Evolutionary conservation across 2,888 invertebrate genomes (phyloP), one percentile per base, ranked within the genome.

Genomic region (Caenorhabditis becei): DNA sequence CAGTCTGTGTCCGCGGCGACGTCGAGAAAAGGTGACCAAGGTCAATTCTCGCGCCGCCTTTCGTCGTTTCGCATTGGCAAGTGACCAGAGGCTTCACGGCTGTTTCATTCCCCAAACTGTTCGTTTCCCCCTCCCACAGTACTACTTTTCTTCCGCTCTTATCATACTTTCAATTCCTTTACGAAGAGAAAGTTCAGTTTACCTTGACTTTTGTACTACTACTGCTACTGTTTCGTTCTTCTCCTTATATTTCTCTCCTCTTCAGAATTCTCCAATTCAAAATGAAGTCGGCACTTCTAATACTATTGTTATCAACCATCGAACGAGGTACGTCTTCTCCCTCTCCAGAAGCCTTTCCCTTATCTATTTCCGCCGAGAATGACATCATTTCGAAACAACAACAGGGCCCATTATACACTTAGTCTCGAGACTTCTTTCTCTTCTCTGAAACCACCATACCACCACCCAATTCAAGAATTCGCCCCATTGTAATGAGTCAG

Each of bases 401-500:
- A 71, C 62, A 71, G 70, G n/a, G 51, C 71, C 53, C 47, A 62
- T 56, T 71, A 63, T 71, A 62, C 70, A 70, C 70, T 32, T 10
- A 49, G n/a, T 54, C 24, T 54, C 66, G 26, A 24, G 32, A 67
- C 56, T 67, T 54, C 54, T 51, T n/a, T n/a, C 51, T 53, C 62
- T 62, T 47, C 16, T 62, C 72, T 65, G 72, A 65, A 63, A 72
- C 63, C 63, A 72, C 54, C 71, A 37, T 37, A 72, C 63, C 63
- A 72, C 54, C 71, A 37, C 53, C 41, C 54, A 72, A 65, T 72
- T 72, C 65, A 49, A 72, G 72, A 72, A 65, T 72, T 47, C 58
- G 71, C n/a, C n/a, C n/a, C n/a, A 56, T 71, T 71, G 71, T 71
- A 71, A 71, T 62, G 62, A 71, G 71, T 54, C 71, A 71, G 51